Base-by-base conservation (phyloP, 2,888 invertebrate species). In the Entomobrya multifasciata region DNA sequence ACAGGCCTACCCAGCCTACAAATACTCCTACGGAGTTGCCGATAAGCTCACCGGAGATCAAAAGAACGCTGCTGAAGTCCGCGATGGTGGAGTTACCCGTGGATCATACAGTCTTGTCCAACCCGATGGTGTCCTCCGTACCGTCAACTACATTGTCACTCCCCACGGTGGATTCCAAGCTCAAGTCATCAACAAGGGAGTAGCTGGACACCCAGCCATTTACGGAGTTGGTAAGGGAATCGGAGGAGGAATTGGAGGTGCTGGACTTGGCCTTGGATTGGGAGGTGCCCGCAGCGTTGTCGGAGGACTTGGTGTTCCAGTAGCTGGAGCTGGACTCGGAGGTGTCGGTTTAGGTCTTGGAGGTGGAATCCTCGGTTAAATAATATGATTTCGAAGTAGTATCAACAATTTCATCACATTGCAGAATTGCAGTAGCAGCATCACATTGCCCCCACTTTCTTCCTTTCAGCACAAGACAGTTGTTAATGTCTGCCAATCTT, bases 1-100 rank as follows among this genome's bases (percentile, higher is more conserved):
- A n/a, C n/a, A n/a, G 52, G 87, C 89, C n/a, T 76, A 86, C 27
- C 89, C 89, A 15, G 49, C 85, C 65, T 89, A 89, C 86, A 79
- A 83, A 13, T 89, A 86, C 52, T 41, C 17, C 44, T 88, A 88
- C 74, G 88, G 87, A 36, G 88, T 88, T 30, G 49, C 67, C 44
- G 88, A 88, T 22, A 77, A 60, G 25, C 15, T 72, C 60, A 88
- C 86, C 36, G 88, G 86, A 17, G 88, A 88, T 52, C 57, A 74
- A 22, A 86, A 88, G 44, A 44, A 60, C 17, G 86, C 86, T 17
- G 17, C 13, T 65, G 88, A 82, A 47, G 67, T 60, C n/a, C 81
- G 86, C 36, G 86, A 88, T 52, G 88, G 88, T 25, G 79, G 49
- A 30, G 65, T 87, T 25, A 74, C 74, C 17, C 84, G 84, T 22